Percentiles rank a stretch among this genome's conserved stretches.
phyloP scores from a whole-genome alignment of 2,113 vertebrate species.

The Corvus moneduloides region DNA sequence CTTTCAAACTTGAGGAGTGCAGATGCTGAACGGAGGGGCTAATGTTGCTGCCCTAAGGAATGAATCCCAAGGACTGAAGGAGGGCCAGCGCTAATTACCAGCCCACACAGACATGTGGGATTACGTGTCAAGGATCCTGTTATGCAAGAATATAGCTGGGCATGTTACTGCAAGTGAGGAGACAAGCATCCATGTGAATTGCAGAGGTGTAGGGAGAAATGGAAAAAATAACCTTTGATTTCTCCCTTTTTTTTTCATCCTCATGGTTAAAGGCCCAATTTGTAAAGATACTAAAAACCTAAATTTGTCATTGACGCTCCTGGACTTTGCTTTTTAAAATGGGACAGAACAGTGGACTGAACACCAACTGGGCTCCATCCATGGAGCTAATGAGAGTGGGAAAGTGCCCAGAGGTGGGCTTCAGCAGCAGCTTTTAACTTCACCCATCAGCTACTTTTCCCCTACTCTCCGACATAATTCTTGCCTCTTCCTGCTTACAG shows the following conservation, averaged over 20 bases:
- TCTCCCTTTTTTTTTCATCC: not conserved
- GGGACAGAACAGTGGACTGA: not conserved
- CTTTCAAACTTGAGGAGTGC: fast-evolving
- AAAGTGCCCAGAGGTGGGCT: not conserved
- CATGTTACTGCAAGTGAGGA: not conserved
- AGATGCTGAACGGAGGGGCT: not conserved
- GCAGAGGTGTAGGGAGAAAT: not conserved
- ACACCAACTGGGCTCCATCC: not conserved
- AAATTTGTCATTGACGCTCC: not conserved
- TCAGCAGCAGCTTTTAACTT: not conserved
- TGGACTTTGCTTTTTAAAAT: not conserved
- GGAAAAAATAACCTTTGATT: not conserved
- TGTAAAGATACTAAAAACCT: not conserved
- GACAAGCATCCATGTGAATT: not conserved
- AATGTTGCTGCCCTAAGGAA: not conserved
- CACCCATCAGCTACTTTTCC: not conserved
- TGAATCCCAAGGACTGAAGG: not conserved
- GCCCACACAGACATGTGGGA: not conserved
- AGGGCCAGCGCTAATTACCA: not conserved
- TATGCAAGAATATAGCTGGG: not conserved
- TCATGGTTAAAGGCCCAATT: not conserved
- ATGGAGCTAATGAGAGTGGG: not conserved
- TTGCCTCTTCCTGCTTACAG: not conserved
- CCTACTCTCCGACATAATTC: not conserved
- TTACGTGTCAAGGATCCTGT: not conserved